Evolutionary conservation across 2,113 vertebrate genomes (phyloP).

Genomic region (Phyllostomus hastatus): DNA sequence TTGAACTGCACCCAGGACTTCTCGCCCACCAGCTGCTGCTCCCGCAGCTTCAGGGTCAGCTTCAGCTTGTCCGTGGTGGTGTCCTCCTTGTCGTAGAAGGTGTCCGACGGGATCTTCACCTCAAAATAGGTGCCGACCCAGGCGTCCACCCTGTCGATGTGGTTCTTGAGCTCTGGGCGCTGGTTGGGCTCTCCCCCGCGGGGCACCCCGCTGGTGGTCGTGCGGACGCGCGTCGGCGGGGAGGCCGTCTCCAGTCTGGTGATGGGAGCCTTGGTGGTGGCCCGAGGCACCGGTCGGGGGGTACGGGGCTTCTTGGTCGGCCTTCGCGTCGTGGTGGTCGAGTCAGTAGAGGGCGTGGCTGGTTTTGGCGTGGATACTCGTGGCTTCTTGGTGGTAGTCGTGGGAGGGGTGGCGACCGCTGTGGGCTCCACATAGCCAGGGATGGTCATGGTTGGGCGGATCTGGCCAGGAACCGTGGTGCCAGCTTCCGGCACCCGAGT

Average conservation of each 20-base stretch:
- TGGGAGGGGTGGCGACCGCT: slow-evolving; percentile 86
- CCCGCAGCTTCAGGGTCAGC: slow-evolving; percentile 89
- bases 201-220: slow-evolving; percentile 81
- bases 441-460: slow-evolving; percentile 88
- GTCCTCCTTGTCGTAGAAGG: slow-evolving; percentile 94
- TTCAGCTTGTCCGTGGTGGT: slow-evolving; percentile 95
- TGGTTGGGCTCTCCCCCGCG: slow-evolving; percentile 83
- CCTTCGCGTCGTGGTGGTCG: slow-evolving; percentile 82
- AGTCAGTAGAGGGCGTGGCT: slow-evolving; percentile 82
- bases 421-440: slow-evolving; percentile 90
- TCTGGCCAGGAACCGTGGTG: slow-evolving; percentile 84
- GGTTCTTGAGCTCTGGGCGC: slow-evolving; percentile 89
- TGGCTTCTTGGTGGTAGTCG: slow-evolving; percentile 90
- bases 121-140: slow-evolving; percentile 98
- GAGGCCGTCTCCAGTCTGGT: slow-evolving; percentile 88
- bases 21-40: slow-evolving; percentile 89
- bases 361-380: slow-evolving; percentile 83
- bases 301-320: slow-evolving; percentile 88
- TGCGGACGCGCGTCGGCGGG: slow-evolving; percentile 82
- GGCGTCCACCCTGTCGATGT: slow-evolving; percentile 92
- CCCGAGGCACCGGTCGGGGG: slow-evolving; percentile 76
- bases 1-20: slow-evolving; percentile 97
- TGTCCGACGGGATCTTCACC: slow-evolving; percentile 94
- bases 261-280: slow-evolving; percentile 84
- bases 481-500: slow-evolving; percentile 89